These are phyloP conservation scores for Graphium colonna DNA, from an alignment of 2,888 invertebrate species.

Conservation along the genomic window DNA sequence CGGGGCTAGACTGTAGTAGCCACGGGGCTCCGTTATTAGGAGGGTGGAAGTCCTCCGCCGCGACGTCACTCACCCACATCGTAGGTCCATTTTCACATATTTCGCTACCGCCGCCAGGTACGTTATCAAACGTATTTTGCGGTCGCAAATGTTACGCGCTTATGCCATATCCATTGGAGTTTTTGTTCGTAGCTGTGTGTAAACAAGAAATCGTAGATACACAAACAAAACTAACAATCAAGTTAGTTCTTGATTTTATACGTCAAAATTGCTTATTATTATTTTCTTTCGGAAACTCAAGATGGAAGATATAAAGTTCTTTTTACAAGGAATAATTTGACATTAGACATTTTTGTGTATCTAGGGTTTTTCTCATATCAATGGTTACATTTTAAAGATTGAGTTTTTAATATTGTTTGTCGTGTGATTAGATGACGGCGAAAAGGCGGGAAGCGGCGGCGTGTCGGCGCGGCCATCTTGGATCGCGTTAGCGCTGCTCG, in stretches of 20 bases:
- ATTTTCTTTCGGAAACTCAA: too few relatives aligned
- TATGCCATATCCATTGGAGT: constrained; percentile 10
- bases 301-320: too few relatives aligned
- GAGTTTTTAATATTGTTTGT: constrained; percentile 3
- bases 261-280: too few relatives aligned
- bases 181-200: constrained; percentile 3
- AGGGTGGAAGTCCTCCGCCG: constrained; percentile 68
- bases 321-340: too few relatives aligned
- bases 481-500: constrained; percentile 19
- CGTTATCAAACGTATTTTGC: constrained; percentile 23
- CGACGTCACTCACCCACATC: constrained; percentile 65
- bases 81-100: constrained; percentile 68
- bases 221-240: too few relatives aligned
- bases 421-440: constrained; percentile 35
- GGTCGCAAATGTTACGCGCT: constrained; percentile 4
- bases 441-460: constrained; percentile 40
- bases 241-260: too few relatives aligned
- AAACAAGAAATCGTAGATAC: too few relatives aligned
- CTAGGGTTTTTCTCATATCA: too few relatives aligned
- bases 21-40: constrained; percentile 57
- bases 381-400: too few relatives aligned
- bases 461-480: constrained; percentile 23
- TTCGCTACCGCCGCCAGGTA: constrained; percentile 38
- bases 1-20: constrained; percentile 72
- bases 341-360: too few relatives aligned